These are phyloP conservation scores for Phyto melanocephala DNA, from an alignment of 2,888 invertebrate species.

Conservation along the genomic window DNA sequence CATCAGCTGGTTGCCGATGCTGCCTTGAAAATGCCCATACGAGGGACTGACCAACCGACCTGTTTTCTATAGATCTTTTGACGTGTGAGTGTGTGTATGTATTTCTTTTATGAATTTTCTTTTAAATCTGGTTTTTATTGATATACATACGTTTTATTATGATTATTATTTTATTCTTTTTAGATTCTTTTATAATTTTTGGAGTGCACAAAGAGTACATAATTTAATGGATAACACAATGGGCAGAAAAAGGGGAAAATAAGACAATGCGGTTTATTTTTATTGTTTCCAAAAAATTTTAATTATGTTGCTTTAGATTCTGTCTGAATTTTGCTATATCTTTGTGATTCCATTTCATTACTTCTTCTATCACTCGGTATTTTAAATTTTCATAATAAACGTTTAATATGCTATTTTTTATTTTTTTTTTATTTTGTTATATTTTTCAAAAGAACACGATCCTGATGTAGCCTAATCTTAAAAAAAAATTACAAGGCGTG, in stretches of 20 bases:
- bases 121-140: slow-evolving; percentile 47
- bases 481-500: too few species aligned
- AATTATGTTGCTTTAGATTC: too few species aligned
- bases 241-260: background rate
- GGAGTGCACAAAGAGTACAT: background rate
- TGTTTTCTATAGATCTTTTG: slow-evolving; percentile 22
- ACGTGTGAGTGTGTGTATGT: background rate
- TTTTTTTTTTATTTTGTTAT: too few species aligned
- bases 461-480: too few species aligned
- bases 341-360: too few species aligned
- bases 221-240: background rate
- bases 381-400: too few species aligned
- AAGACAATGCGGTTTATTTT: too few species aligned
- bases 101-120: slow-evolving; percentile 33
- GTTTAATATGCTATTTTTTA: too few species aligned
- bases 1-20: slow-evolving; percentile 11
- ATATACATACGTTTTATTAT: slow-evolving; percentile 9
- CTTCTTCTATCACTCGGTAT: too few species aligned
- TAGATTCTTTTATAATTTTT: slow-evolving; percentile 6
- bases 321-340: too few species aligned
- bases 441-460: too few species aligned
- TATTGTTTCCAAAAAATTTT: too few species aligned
- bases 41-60: slow-evolving; percentile 25
- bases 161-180: background rate
- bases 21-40: background rate